Evolutionary conservation across 2,888 invertebrate genomes (phyloP), one percentile per base, ranked within the genome.

Genomic region (Odontocolon sp.): DNA sequence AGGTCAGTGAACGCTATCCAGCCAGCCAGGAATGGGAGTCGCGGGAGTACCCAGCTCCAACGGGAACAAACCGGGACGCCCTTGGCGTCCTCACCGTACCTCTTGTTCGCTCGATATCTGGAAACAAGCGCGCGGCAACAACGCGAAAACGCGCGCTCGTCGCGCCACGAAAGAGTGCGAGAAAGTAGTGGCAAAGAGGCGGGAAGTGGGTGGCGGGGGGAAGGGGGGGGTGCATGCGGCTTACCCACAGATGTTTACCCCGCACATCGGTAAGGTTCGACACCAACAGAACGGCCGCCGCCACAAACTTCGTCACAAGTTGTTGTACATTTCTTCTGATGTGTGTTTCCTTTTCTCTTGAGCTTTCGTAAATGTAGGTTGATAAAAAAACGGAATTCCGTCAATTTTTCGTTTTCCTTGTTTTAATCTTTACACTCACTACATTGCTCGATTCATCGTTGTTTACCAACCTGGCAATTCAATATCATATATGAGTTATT

Each of bases 51-150:
- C 79, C 61, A 72, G 77, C 71, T 74, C 79, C 79, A 73, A 73
- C 59, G 74, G 68, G 68, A 74, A 74, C 68, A 67, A 56, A 40
- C 66, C 85, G 84, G 84, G 83, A 83, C 78, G 78, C 83, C 80
- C 84, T 68, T 80, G 40, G 73, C 40, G 79, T 80, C 79, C 78
- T 78, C 79, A 78, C 77, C 56, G 52, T 70, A 50, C 74, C n/a
- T 64, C 80, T 80, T 81, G 81, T 82, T 84, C 88, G 88, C 86
- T 87, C 88, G 86, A 87, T 88, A 88, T 87, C 87, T 87, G 87
- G 66, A 78, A 79, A 79, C 81, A 54, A 69, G 77, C 64, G 61
- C 42, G 61, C 57, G 42, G 52, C 69, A 56, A 73, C 45, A 45
- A 23, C 40, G 57, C n/a, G 69, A 56, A 40, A 40, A 47, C 38